Base-by-base conservation (phyloP, 2,797 vertebrate species). In the Eulemur rubriventer region DNA sequence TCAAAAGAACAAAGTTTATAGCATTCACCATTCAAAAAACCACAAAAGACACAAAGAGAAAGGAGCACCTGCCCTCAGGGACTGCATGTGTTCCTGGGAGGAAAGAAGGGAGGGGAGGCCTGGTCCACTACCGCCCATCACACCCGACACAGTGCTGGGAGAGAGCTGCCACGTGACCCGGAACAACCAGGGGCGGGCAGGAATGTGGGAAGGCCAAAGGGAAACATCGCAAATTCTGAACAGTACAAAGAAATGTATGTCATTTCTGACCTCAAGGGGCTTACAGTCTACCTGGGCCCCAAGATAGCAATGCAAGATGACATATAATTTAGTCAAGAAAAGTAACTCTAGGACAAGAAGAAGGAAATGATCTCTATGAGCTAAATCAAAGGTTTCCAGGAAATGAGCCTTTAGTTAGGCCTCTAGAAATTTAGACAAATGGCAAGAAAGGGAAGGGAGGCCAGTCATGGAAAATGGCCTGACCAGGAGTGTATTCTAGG, bases 321-420 rank as follows among this genome's bases (percentile, higher is more conserved):
- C 22, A 16, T 48, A 26, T 1, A 20, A 69, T 17, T 67, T 35
- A 85, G 18, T 12, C 26, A 13, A 63, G 91, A 73, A 57, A 90
- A 69, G 6, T n/a, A 76, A 78, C 55, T 78, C 61, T 26, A 38
- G 7, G 48, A 67, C n/a, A 48, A 72, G 6, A 59, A 26, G 65
- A 35, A 59, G 28, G 52, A 59, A 80, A 72, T 33, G 20, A 41
- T n/a, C 46, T 75, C 57, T 43, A 4, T 7, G 75, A 88, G 43
- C 26, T 43, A 94, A 94, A 84, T 59, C 70, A 61, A 93, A 92
- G 24, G 17, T 38, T 94, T 76, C 80, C 80, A 89, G 81, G 61
- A 95, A 93, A 90, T 16, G 35, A 80, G 67, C 4, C 82, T 93
- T n/a, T 55, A 59, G 11, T 33, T 61, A 41, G 33, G 61, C 28